Evolutionary conservation across 2,113 vertebrate species (phyloP).

Genomic region (Gallinago paraguaiae): DNA sequence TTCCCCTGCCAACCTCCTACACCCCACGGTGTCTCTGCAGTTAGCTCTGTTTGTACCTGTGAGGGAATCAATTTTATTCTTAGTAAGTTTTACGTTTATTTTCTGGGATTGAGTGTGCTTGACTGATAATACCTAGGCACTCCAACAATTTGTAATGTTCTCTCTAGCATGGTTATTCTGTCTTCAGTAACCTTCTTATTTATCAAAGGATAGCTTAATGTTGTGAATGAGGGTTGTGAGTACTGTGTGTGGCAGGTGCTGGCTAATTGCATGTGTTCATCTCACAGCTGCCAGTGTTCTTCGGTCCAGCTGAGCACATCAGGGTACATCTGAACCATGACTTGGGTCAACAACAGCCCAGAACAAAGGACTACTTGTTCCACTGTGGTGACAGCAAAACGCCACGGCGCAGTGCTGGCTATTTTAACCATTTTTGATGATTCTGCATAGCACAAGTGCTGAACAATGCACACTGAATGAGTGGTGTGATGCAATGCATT

Average conservation of each 20-base stretch:
- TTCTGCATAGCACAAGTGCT: not conserved
- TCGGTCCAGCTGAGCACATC: constrained; percentile 39
- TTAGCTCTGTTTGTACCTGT: not conserved
- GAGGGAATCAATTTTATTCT: not conserved
- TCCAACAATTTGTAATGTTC: not conserved
- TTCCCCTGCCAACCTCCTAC: not conserved
- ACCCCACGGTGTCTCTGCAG: not conserved
- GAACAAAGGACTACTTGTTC: constrained; percentile 63
- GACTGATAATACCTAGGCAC: not conserved
- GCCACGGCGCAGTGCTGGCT: not conserved
- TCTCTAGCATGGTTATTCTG: not conserved
- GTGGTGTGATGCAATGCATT: not conserved
- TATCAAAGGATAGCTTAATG: not conserved
- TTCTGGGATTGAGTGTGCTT: not conserved
- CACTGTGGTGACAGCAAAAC: not conserved
- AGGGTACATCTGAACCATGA: constrained; percentile 20
- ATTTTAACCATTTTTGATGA: not conserved
- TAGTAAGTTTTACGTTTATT: not conserved
- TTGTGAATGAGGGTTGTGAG: not conserved
- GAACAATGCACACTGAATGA: constrained; percentile 43
- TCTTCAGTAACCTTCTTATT: not conserved
- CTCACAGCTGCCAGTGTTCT: constrained; percentile 55
- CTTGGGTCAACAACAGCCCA: not conserved
- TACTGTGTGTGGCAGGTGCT: constrained; percentile 48
- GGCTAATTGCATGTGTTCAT: not conserved